Evolutionary conservation across 2,888 invertebrate genomes (phyloP), one percentile per base, ranked within the genome.

Genomic region (Torymus texanus): DNA sequence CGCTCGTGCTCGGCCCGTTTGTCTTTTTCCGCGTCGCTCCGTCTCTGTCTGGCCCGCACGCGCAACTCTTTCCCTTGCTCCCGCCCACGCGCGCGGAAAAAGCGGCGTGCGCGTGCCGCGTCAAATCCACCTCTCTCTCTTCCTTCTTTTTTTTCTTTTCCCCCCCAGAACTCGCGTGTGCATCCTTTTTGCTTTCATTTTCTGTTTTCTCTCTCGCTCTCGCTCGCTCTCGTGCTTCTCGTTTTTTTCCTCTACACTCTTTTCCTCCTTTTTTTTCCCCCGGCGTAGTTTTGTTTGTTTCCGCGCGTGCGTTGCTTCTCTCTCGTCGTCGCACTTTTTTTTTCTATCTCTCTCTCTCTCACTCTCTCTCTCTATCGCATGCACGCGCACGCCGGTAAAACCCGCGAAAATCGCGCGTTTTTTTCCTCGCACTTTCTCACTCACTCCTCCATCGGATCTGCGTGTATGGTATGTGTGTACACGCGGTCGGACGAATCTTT

Each of bases 111-210:
- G 82, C 83, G 82, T 83, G 83, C 83, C 83, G 83, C 83, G 83
- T 83, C 83, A 82, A 84, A 83, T 81, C 82, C 82, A 82, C 81
- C 83, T 78, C 59, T 56, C 18, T 18, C 51, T 74, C 56, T 62
- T 13, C 18, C 56, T 61, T 21, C 41, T n/a, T 62, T 41, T 41
- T 53, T 18, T 21, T n/a, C 58, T 0, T 14, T 14, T 61, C 11
- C 74, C 63, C 79, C 3, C 41, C 41, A 21, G 41, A 41, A 41
- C 41, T 41, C 41, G 41, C 8, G 41, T 41, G 41, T 41, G 41
- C 41, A 41, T 41, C 80, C 78, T 67, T 70, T 80, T 76, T 82
- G 81, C 62, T 71, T 66, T 12, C 51, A 16, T 29, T 51, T 4
- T n/a, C 21, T 18, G 13, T 56, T 56, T 58, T 59, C 66, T 62